Percentiles rank a stretch among this genome's conserved stretches.
These are phyloP conservation scores for Megalonaias nervosa DNA, from an alignment of 1,140 invertebrate species.

Conservation along the genomic window DNA sequence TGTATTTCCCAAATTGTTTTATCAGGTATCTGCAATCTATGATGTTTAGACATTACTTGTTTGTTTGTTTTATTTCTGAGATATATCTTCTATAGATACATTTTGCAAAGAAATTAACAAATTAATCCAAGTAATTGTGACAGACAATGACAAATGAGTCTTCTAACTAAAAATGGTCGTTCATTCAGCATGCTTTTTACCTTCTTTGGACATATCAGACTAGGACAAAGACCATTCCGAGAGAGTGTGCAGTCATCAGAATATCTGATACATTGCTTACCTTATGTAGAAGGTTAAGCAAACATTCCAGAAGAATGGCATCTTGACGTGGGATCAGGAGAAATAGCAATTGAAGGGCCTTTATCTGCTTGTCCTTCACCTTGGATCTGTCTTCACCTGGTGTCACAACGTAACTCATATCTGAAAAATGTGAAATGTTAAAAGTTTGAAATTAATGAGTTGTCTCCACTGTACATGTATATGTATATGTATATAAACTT, in stretches of 20 bases:
- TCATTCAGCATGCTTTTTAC: conserved; percentile 62
- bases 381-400: conserved; percentile 39
- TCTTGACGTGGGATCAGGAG: conserved; percentile 85
- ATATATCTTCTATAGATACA: no score
- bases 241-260: conserved; percentile 90
- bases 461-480: no score
- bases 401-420: conserved; percentile 67
- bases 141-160: no score
- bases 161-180: no score
- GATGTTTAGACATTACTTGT: no score
- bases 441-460: no score
- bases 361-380: conserved; percentile 74
- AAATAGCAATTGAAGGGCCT: conserved; percentile 86
- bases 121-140: no score
- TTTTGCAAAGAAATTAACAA: no score
- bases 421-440: conserved; percentile 40
- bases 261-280: conserved; percentile 82
- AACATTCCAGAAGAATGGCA: conserved; percentile 81
- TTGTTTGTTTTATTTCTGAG: no score
- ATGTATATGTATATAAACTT: no score
- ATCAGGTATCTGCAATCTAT: no score
- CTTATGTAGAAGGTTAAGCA: conserved; percentile 83
- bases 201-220: conserved; percentile 91
- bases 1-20: no score
- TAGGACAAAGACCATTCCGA: conserved; percentile 92